These are phyloP conservation scores for Lethenteron camtschaticum DNA, from an alignment of 2,113 vertebrate genomes.

Conservation along the genomic window DNA sequence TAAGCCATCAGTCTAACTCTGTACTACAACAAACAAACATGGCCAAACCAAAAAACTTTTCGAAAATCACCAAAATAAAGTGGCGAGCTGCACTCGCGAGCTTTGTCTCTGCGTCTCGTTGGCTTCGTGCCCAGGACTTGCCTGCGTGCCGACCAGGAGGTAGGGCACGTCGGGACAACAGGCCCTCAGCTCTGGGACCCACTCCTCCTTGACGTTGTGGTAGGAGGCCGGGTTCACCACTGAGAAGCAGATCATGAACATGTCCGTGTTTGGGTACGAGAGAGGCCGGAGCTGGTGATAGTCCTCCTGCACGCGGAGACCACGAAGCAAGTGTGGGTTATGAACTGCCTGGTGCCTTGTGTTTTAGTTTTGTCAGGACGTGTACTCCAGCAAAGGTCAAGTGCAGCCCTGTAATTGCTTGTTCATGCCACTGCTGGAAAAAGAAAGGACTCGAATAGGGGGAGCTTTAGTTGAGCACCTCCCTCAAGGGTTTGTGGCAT, in stretches of 20 bases:
- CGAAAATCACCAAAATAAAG: no score
- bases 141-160: conserved; percentile 59
- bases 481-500: no score
- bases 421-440: no score
- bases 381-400: no score
- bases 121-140: conserved; percentile 10
- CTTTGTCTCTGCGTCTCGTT: background rate
- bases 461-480: no score
- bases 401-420: no score
- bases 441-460: no score
- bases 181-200: conserved; percentile 50
- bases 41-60: background rate
- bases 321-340: no score
- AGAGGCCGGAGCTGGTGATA: conserved; percentile 58
- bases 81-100: background rate
- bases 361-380: no score
- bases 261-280: conserved; percentile 57
- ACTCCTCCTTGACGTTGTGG: conserved; percentile 59
- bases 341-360: no score
- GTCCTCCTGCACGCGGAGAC: conserved; percentile 34
- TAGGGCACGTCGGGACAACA: conserved; percentile 60
- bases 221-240: conserved; percentile 61
- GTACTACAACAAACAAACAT: background rate
- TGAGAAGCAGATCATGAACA: conserved; percentile 62
- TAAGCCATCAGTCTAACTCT: no score